Percentiles rank a stretch among this genome's conserved stretches.
Evolutionary conservation across 1,140 invertebrate species (phyloP).

Genomic region (Drosophila erecta): DNA sequence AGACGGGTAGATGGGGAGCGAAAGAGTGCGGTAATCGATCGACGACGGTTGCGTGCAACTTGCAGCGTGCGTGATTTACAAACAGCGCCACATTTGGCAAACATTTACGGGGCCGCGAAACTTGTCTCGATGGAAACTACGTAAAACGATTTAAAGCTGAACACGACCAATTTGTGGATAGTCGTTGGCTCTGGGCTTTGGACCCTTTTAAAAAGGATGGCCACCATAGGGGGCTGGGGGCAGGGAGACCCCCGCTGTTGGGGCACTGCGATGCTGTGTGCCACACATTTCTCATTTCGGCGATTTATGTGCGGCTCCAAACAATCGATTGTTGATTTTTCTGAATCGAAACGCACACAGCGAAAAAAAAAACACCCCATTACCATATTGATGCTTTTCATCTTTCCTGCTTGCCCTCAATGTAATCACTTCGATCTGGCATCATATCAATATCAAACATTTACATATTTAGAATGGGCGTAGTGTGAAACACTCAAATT

Average conservation of each 20-base stretch:
- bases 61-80: conserved; percentile 78
- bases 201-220: conserved; percentile 14
- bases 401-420: neutral
- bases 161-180: conserved; percentile 81
- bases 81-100: conserved; percentile 80
- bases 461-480: neutral
- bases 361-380: conserved; percentile 25
- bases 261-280: conserved; percentile 47
- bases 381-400: conserved; percentile 21
- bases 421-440: conserved; percentile 17
- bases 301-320: conserved; percentile 64
- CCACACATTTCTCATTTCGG: conserved; percentile 67
- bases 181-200: conserved; percentile 23
- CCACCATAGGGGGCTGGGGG: neutral
- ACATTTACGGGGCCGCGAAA: conserved; percentile 67
- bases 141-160: conserved; percentile 82
- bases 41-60: conserved; percentile 59
- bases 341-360: conserved; percentile 47
- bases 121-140: conserved; percentile 76
- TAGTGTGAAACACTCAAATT: conserved; percentile 14
- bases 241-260: conserved; percentile 24
- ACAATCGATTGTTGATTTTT: conserved; percentile 75
- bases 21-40: conserved; percentile 60
- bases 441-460: conserved; percentile 17
- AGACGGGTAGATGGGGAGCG: conserved; percentile 8